Conservation (phyloP, 1,140 invertebrate species). For the Adoxophyes honmai region DNA sequence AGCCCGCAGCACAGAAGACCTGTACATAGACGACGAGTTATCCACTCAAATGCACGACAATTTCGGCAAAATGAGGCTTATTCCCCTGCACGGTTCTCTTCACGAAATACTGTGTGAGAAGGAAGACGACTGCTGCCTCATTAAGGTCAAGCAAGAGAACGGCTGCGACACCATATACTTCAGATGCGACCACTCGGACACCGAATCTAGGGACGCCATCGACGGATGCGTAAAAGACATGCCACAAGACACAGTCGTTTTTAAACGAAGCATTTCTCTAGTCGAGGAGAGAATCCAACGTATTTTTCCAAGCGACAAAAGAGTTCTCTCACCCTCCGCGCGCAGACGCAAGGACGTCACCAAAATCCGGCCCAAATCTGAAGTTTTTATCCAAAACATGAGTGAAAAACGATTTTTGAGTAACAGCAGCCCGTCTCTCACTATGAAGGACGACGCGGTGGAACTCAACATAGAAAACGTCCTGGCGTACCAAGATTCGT, state of each 20-base stretch:
- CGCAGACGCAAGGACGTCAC: slow-evolving; percentile 24
- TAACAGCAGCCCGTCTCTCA: slow-evolving; percentile 52
- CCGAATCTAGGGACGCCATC: slow-evolving; percentile 47
- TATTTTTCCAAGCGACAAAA: slow-evolving; percentile 45
- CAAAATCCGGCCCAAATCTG: slow-evolving; percentile 49
- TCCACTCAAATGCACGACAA: slow-evolving; percentile 70
- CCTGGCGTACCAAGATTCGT: slow-evolving; percentile 66
- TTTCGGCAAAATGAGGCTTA: slow-evolving; percentile 61
- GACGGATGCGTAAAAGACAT: slow-evolving; percentile 32
- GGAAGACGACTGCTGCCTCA: slow-evolving; percentile 68
- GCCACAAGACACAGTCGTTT: slow-evolving; percentile 55
- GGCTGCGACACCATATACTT: slow-evolving; percentile 65
- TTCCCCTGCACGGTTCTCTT: slow-evolving; percentile 62
- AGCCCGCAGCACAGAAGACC: slow-evolving; percentile 73
- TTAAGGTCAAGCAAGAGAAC: slow-evolving; percentile 65
- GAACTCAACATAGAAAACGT: slow-evolving; percentile 64
- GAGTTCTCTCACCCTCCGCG: slow-evolving; percentile 20
- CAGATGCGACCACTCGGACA: slow-evolving; percentile 59
- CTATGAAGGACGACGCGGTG: slow-evolving; percentile 44
- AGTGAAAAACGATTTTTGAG: slow-evolving; percentile 43
- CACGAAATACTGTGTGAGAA: slow-evolving; percentile 70
- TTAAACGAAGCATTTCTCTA: slow-evolving; percentile 59
- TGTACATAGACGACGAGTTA: slow-evolving; percentile 75
- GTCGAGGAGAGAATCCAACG: slow-evolving; percentile 61
- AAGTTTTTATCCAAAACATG: slow-evolving; percentile 41